Evolutionary conservation across 30 jellyfish, hydroid and myxozoan genomes (phyloP), one percentile per base, ranked within the genome.

Genomic region (Calvadosia cruxmelitensis): DNA sequence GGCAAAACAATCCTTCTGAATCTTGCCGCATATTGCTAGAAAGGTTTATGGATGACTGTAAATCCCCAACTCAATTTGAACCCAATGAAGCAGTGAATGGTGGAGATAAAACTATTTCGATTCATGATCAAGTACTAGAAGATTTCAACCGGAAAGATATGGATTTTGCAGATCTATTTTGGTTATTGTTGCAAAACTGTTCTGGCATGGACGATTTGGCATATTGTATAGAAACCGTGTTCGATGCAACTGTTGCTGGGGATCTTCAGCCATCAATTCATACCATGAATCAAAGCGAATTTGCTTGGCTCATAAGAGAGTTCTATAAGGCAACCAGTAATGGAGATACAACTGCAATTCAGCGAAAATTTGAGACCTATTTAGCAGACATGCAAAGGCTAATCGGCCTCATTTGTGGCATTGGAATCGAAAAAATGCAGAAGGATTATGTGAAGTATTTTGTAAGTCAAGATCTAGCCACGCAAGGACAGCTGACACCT

Each of bases 151-250:
- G 84, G 0, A 73, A 33, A 25, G 84, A 73, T 33, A 67, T 49
- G 5, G 84, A 73, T 53, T 73, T 73, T 49, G 61, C 84, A 1
- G 84, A 73, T 50, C 57, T 34, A 31, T 61, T 73, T 13, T 73
- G 84, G 84, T 29, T 34, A 1, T 63, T 73, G 13, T 34, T 73
- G 36, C 24, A 33, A 29, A 29, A 73, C 30, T 30, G 63, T 25
- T 53, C 29, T 23, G 63, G 61, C 27, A 0, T 25, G 32, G 84
- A 73, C 12, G 79, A 73, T 3, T 28, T 73, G 31, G 28, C 65
- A 27, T 29, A 25, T 30, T 63, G 34, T 49, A 23, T 73, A 3
- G 78, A 73, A 30, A 74, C 62, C 23, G 29, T 73, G 27, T 20
- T 73, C 10, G 29, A 50, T 30, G 84, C 33, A 30, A 73, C 61